Evolutionary conservation across 2,113 vertebrate species (phyloP).

Genomic region (Ameiurus melas): DNA sequence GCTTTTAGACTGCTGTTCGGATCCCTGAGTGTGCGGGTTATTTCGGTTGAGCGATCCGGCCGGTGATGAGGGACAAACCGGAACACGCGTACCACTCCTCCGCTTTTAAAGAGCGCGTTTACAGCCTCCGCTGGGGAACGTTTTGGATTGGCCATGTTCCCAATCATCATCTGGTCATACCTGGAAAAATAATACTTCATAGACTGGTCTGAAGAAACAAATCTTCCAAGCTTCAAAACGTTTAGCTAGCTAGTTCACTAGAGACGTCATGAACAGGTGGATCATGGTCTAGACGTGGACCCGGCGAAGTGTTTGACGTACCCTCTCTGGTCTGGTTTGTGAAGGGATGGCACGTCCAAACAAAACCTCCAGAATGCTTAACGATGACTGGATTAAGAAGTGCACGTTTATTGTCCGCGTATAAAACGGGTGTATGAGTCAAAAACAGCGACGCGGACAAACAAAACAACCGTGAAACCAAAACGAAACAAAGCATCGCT

Average conservation of each 20-base stretch:
- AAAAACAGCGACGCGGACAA: background rate
- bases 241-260: background rate
- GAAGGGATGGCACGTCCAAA: background rate
- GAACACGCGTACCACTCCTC: background rate
- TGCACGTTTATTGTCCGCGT: background rate
- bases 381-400: background rate
- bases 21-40: constrained; percentile 7
- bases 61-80: background rate
- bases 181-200: background rate
- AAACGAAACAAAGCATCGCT: background rate
- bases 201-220: background rate
- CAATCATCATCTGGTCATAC: background rate
- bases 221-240: background rate
- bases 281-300: background rate
- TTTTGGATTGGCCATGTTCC: too few relatives aligned
- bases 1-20: constrained; percentile 18
- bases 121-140: background rate
- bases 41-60: background rate
- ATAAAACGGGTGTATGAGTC: background rate
- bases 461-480: background rate
- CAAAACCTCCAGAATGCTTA: background rate
- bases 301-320: background rate
- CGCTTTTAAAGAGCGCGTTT: background rate
- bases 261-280: background rate
- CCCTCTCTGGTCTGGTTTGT: background rate